Evolutionary conservation across 2,113 vertebrate genomes (phyloP).

Genomic region (Cricetomys ansorgei): DNA sequence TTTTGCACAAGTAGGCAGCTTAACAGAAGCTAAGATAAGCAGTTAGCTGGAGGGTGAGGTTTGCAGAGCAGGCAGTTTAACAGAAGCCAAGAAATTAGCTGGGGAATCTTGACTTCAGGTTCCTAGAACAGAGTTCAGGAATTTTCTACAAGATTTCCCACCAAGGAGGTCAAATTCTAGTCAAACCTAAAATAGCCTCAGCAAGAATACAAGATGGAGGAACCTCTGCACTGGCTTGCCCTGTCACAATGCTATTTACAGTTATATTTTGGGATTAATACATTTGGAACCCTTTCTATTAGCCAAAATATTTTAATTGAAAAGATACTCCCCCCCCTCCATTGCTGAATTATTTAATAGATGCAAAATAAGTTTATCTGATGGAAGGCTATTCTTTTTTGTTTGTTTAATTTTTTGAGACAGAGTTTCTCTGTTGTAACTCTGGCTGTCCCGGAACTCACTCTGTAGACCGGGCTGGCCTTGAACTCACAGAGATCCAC

Average conservation of each 20-base stretch:
- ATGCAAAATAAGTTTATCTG: background rate
- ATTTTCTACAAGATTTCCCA: background rate
- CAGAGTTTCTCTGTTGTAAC: no score
- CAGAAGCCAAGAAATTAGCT: background rate
- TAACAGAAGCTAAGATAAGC: background rate
- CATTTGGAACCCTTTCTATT: constrained; percentile 47
- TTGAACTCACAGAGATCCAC: no score
- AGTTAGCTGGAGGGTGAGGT: background rate
- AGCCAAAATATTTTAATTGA: background rate
- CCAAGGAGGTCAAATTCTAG: background rate
- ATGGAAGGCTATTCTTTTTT: background rate
- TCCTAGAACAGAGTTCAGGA: background rate
- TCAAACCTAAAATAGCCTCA: background rate
- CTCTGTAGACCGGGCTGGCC: no score
- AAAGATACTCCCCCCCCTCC: background rate
- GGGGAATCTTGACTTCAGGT: background rate
- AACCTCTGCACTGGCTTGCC: background rate
- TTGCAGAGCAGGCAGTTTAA: background rate
- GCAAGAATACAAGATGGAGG: background rate
- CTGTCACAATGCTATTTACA: background rate
- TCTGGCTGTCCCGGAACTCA: no score
- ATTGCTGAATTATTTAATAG: constrained; percentile 24
- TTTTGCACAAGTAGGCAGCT: background rate
- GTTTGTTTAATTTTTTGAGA: background rate
- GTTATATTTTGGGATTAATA: constrained; percentile 31